Evolutionary conservation across 30 jellyfish, hydroid and myxozoan genomes (phyloP), one percentile per base, ranked within the genome.

Genomic region (Turritopsis rubra): DNA sequence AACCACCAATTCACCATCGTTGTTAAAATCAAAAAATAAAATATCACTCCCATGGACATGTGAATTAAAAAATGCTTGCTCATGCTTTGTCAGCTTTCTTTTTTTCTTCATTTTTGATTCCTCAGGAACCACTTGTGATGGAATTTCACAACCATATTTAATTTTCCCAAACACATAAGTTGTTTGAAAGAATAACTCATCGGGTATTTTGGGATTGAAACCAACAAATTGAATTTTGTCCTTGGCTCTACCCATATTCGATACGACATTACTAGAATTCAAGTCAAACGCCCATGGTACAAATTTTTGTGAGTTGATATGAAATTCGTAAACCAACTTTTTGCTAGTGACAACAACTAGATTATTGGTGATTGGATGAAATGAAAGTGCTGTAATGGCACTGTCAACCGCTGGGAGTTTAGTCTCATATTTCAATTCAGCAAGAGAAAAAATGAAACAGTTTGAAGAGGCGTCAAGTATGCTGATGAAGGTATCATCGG

Each of bases 91-190:
- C 16, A 7, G 52, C 66, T 21, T 22, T 22, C 66, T 74, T 74
- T 74, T 74, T 73, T 74, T 74, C n/a, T 9, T 18, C 18, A 22
- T 30, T 9, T 41, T 41, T 16, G 27, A n/a, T 27, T 16, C 83
- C 9, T 41, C 60, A 13, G 5, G 5, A 5, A 13, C 9, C 5
- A 41, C 60, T 41, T 41, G 9, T 13, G 13, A 41, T 41, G 77
- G 21, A 0, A 68, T 23, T 68, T n/a, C 28, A 68, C 77, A n/a
- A 7, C 30, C 77, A 68, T 68, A 68, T 9, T n/a, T 68, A 27
- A 90, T 54, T 73, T 90, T 90, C 16, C 84, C 95, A 75, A 90
- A 82, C 25, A 87, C 95, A 65, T 81, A 26, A 41, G 75, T 84
- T 26, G 83, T 72, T 65, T 81, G 92, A 52, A 90, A 27, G 80